Evolutionary conservation across 2,888 invertebrate species (phyloP), one percentile per base, ranked within the genome.

Genomic region (Ochlodes sylvanus): DNA sequence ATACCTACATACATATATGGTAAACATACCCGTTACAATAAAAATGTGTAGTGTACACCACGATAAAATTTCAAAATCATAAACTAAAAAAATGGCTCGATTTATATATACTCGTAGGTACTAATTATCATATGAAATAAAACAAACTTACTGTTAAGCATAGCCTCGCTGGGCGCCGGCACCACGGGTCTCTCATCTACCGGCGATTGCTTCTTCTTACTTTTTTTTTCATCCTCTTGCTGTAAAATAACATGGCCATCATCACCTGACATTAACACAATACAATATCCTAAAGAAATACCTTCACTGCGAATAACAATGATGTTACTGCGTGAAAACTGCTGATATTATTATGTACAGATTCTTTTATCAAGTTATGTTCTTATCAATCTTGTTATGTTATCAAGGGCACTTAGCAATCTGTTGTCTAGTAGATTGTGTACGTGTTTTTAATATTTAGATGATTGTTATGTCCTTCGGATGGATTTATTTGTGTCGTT

Each of bases 221-320:
- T 91, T 77, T 92, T 92, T 77, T 92, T 92, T 78, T 93, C 92
- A 86, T 93, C 93, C 58, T 93, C 92, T 75, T 87, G 87, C 90
- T 90, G 92, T 76, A 82, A 84, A 81, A 77, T 79, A 76, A 80
- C 76, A 81, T 78, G 78, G 72, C 71, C 76, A 75, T 74, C 78
- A 73, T 82, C 79, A 81, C 84, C 82, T 79, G 89, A 86, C 90
- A 90, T 88, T 81, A 82, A 86, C 79, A 70, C 52, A 75, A 69
- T 69, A 69, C 7, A 58, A 54, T 47, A 42, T 34, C 42, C 10
- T 69, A 55, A 44, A 57, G 9, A 63, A 72, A 74, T 75, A 67
- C 50, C 50, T 70, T 63, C 71, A 63, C 71, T 72, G 71, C 76
- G 71, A 75, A 80, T 79, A 81, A 82, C 79, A 81, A 78, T 74